Percentiles rank a stretch among this genome's conserved stretches.
phyloP scores from a whole-genome alignment of 2,797 vertebrate genomes.

The Enteromius treurensis region DNA sequence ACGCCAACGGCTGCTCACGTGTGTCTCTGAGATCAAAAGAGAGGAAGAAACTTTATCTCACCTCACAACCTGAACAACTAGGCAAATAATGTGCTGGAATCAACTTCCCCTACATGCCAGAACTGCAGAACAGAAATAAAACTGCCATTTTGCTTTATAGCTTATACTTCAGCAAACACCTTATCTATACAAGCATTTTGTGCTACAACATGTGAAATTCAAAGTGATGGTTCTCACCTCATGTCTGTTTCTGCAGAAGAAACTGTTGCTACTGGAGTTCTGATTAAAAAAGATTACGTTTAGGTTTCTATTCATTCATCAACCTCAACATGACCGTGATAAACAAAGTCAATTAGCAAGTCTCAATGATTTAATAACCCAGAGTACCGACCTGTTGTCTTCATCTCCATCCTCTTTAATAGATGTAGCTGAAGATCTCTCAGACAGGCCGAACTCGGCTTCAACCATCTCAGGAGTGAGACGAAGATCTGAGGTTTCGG shows the following conservation, averaged over 20 bases:
- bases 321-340: background rate
- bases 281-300: background rate
- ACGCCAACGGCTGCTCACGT: slow-evolving; percentile 16
- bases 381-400: slow-evolving; percentile 47
- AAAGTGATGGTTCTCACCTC: slow-evolving; percentile 3
- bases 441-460: slow-evolving; percentile 67
- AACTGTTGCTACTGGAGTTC: background rate
- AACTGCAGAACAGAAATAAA: background rate
- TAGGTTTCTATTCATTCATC: background rate
- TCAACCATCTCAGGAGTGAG: slow-evolving; percentile 76
- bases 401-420: slow-evolving; percentile 38
- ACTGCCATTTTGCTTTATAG: background rate
- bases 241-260: background rate
- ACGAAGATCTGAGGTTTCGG: slow-evolving; percentile 54
- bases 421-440: slow-evolving; percentile 29
- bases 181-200: background rate
- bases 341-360: background rate
- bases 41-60: slow-evolving; percentile 5
- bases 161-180: background rate
- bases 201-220: background rate
- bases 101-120: background rate
- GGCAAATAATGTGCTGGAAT: background rate
- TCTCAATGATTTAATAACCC: background rate
- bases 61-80: background rate
- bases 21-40: slow-evolving; percentile 32